phyloP scores from a whole-genome alignment of 1,140 invertebrate species.

The Diachasma alloeum region DNA sequence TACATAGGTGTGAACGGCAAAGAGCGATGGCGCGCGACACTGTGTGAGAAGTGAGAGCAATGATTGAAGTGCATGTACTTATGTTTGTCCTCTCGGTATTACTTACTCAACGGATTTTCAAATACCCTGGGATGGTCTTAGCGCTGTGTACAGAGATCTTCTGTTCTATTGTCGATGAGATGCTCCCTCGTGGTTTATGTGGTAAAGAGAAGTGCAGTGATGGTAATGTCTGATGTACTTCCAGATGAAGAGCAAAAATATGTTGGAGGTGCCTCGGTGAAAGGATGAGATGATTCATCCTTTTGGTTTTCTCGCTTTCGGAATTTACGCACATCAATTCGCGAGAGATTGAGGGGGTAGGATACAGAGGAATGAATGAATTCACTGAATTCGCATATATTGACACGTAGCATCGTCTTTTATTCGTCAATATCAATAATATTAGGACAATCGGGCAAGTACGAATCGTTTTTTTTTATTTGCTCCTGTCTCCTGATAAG shows the following conservation, averaged over 20 bases:
- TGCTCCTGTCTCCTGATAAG: slow-evolving; percentile 6
- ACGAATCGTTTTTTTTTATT: slow-evolving; percentile 22
- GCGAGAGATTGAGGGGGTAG: not conserved
- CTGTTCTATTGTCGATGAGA: slow-evolving; percentile 16
- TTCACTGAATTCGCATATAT: slow-evolving; percentile 27
- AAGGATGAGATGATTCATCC: not conserved
- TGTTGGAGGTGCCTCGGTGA: not conserved
- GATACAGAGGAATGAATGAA: not conserved
- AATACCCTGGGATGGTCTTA: not conserved
- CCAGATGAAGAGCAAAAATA: not conserved
- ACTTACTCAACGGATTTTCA: slow-evolving; percentile 41
- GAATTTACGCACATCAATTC: not conserved
- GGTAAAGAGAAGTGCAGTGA: slow-evolving; percentile 6
- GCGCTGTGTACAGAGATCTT: not conserved
- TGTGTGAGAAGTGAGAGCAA: slow-evolving; percentile 46
- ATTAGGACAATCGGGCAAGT: slow-evolving; percentile 40
- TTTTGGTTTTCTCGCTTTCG: not conserved
- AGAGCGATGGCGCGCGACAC: slow-evolving; percentile 50
- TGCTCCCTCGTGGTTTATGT: slow-evolving; percentile 27
- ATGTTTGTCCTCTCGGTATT: slow-evolving; percentile 45
- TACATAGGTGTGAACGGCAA: slow-evolving; percentile 40
- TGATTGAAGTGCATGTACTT: slow-evolving; percentile 63
- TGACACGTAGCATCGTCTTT: slow-evolving; percentile 33
- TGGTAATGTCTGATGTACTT: not conserved
- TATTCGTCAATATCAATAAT: slow-evolving; percentile 44